These are phyloP conservation scores for Pitta sordida DNA, from an alignment of 2,113 vertebrate genomes.

Conservation along the genomic window DNA sequence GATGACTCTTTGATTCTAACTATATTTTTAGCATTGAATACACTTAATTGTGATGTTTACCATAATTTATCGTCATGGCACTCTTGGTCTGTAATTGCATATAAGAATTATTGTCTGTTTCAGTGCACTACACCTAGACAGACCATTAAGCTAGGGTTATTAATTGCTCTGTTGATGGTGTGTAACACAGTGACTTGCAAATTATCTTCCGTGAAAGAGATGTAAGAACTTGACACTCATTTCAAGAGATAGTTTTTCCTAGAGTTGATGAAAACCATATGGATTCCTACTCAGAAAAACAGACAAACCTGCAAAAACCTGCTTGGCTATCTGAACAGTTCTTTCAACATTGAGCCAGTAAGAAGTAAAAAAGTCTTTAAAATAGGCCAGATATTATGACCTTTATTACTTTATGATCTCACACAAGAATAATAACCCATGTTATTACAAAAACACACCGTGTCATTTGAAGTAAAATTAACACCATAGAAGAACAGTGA, in stretches of 20 bases:
- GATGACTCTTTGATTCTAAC: neutral
- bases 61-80: neutral
- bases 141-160: neutral
- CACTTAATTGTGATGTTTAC: neutral
- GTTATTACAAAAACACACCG: neutral
- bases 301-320: neutral
- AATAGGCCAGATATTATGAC: neutral
- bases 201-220: neutral
- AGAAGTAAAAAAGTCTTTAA: neutral
- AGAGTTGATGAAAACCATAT: neutral
- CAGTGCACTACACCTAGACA: neutral
- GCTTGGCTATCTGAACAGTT: neutral
- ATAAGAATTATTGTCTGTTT: neutral
- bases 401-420: neutral
- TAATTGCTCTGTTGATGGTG: neutral
- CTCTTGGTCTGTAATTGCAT: neutral
- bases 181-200: neutral
- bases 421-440: neutral
- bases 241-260: neutral
- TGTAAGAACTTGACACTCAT: neutral
- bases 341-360: neutral
- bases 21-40: neutral
- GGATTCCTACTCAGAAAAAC: neutral
- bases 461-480: neutral
- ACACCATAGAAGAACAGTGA: neutral